Evolutionary conservation across 2,888 invertebrate genomes (phyloP).

Genomic region (Epistrophe grossulariae): DNA sequence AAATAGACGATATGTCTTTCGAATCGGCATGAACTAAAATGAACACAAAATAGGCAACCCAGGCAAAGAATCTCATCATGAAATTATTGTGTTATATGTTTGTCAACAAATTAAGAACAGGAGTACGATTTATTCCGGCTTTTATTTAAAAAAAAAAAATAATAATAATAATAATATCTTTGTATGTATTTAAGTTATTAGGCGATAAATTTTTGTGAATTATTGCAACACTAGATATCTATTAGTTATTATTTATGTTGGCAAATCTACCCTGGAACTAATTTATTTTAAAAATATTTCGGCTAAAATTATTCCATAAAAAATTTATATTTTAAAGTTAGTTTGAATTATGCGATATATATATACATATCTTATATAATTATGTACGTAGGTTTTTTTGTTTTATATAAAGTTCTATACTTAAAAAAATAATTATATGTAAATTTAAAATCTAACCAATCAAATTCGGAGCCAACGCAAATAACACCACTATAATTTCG

Average conservation of each 20-base stretch:
- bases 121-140: constrained; percentile 38
- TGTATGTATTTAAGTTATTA: neutral
- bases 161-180: no score
- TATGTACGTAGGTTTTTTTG: no score
- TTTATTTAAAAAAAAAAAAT: constrained; percentile 41
- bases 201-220: constrained; percentile 41
- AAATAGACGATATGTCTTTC: constrained; percentile 41
- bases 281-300: neutral
- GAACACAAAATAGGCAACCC: neutral
- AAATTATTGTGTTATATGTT: constrained; percentile 45
- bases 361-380: neutral
- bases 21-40: neutral
- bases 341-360: neutral
- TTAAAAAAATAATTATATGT: no score
- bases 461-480: no score
- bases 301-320: neutral
- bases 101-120: constrained; percentile 44
- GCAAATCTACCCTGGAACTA: constrained; percentile 1
- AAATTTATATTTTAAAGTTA: neutral
- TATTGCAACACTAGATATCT: constrained; percentile 22
- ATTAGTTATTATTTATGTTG: constrained; percentile 15
- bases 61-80: neutral
- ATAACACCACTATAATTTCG: no score
- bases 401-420: no score
- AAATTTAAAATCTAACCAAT: no score